These are phyloP conservation scores for Cataglyphis cursor DNA, from an alignment of 2,888 invertebrate genomes.

Conservation along the genomic window DNA sequence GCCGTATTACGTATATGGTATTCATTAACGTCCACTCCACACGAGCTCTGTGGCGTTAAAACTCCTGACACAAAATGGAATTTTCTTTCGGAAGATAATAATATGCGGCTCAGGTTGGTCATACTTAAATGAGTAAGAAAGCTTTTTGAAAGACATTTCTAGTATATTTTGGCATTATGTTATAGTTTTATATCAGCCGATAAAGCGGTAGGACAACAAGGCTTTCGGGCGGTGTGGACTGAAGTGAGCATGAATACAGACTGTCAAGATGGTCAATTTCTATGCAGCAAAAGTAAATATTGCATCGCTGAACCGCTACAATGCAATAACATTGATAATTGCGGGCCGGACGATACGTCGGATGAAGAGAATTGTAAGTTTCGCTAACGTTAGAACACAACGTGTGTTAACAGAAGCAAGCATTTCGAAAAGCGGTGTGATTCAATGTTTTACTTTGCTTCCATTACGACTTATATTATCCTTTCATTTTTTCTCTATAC, in stretches of 20 bases:
- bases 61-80: conserved; percentile 92
- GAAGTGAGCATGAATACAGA: conserved; percentile 91
- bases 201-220: conserved; percentile 97
- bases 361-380: conserved; percentile 94
- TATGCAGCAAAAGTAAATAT: conserved; percentile 91
- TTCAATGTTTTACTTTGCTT: conserved; percentile 78
- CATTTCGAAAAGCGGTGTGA: conserved; percentile 65
- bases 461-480: conserved; percentile 71
- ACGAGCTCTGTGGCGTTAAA: conserved; percentile 96
- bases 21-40: conserved; percentile 92
- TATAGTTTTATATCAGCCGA: conserved; percentile 97
- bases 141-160: background rate
- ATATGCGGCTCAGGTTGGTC: conserved; percentile 92
- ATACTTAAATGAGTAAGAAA: background rate
- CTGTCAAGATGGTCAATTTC: conserved; percentile 89
- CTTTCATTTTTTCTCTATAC: conserved; percentile 15
- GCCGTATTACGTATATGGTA: conserved; percentile 96
- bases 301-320: conserved; percentile 93
- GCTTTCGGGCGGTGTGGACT: conserved; percentile 98
- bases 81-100: conserved; percentile 94
- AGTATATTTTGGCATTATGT: conserved; percentile 47
- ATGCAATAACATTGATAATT: conserved; percentile 94
- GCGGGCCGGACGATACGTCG: conserved; percentile 92
- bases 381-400: conserved; percentile 71
- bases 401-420: conserved; percentile 48